Evolutionary conservation across 2,888 invertebrate genomes (phyloP), one percentile per base, ranked within the genome.

Genomic region (Capitulum mitella): DNA sequence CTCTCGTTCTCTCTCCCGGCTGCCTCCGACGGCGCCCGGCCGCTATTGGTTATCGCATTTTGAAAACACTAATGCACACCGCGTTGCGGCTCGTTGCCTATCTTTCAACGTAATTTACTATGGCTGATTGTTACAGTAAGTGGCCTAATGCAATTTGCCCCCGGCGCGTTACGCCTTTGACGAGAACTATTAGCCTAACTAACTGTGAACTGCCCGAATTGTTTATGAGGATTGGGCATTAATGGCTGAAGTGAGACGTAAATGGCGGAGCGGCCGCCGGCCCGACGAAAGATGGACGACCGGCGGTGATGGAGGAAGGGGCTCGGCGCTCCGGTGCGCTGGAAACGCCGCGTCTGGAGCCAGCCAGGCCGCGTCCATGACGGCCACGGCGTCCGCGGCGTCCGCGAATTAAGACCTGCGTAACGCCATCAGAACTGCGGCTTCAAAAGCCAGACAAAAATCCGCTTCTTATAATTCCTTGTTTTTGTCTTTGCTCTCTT

Each of bases 161-260:
- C 29, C 61, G 29, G 61, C 61, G 61, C 19, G 61, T 61, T 61
- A 61, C 61, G 61, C 61, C 61, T 61, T 61, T 61, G 61, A 61
- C 61, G 19, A 61, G 61, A 61, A 32, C 61, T 61, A 61, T 61
- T 61, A 61, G 29, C 32, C 61, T 61, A 61, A 61, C 61, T n/a
- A 61, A 61, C 61, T 61, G 61, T 61, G 61, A 61, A 61, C 29
- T 61, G 61, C 29, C 61, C 61, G 61, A 32, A 61, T n/a, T 61
- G 61, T 61, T 61, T 61, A 61, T 61, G 61, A 61, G 61, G 61
- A 61, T 61, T 61, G 61, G 29, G 61, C 61, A 61, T 61, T 61
- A 61, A 61, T 61, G 61, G 61, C 61, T 29, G 61, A n/a, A 61
- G 29, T 32, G 61, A 61, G 61, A n/a, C 61, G 29, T 61, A 29